These are phyloP conservation scores for Gallinago jamesoni DNA, from an alignment of 2,113 vertebrate genomes.

Conservation along the genomic window DNA sequence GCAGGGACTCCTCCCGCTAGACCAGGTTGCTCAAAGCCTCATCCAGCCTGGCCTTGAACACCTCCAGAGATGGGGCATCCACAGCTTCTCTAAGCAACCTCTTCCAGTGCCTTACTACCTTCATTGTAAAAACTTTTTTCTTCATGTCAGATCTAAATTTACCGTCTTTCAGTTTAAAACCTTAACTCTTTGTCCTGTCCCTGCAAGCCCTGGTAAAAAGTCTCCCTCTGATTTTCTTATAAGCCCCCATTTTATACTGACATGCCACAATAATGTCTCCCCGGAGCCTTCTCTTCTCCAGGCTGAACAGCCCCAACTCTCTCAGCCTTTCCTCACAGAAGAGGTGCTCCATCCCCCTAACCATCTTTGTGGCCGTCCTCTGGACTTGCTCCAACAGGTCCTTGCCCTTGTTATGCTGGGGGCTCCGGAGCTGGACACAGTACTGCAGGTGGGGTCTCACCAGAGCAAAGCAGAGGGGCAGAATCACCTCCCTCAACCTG, in stretches of 20 bases:
- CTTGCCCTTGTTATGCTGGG: too few relatives aligned
- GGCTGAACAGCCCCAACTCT: background rate
- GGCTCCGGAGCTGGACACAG: background rate
- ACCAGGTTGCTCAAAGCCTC: background rate
- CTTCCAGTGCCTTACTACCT: background rate
- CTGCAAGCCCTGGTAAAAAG: background rate
- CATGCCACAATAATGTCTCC: background rate
- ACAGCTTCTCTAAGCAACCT: background rate
- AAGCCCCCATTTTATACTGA: background rate
- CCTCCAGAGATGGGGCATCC: background rate
- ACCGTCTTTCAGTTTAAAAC: background rate
- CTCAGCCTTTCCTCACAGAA: background rate
- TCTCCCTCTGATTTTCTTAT: background rate
- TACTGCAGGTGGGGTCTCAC: background rate
- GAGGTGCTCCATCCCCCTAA: background rate
- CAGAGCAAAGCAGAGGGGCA: background rate
- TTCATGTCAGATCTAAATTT: background rate
- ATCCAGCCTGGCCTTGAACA: background rate
- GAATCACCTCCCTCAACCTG: background rate
- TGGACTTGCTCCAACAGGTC: background rate
- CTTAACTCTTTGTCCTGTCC: background rate
- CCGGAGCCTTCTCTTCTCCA: background rate
- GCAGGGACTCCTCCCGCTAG: background rate
- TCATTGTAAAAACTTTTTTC: background rate
- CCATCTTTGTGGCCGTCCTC: fast-evolving